phyloP scores from a whole-genome alignment of 2,113 vertebrate species.

The Bolborhynchus lineola region DNA sequence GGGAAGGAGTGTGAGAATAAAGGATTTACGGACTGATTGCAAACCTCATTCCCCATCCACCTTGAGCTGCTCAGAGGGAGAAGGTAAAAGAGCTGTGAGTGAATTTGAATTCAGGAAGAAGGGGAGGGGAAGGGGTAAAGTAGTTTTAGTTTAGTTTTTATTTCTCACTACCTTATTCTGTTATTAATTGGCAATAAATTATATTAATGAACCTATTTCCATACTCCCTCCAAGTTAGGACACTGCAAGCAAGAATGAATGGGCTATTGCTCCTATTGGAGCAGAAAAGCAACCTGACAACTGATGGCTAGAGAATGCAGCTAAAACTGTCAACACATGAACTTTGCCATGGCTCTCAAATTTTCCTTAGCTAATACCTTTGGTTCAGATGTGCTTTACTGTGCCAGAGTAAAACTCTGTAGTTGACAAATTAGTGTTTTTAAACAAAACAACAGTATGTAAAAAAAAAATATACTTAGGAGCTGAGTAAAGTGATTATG shows the following conservation, averaged over 20 bases:
- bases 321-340: not conserved
- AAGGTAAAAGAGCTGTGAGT: not conserved
- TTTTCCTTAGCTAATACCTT: not conserved
- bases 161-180: not conserved
- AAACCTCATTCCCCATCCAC: not conserved
- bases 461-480: not conserved
- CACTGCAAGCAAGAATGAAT: not conserved
- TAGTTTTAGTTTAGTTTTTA: not conserved
- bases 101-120: not conserved
- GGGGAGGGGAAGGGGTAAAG: fast-evolving
- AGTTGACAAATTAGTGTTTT: not conserved
- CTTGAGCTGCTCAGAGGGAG: fast-evolving
- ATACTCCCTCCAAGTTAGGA: not conserved
- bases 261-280: not conserved
- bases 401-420: not conserved
- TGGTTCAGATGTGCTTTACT: not conserved
- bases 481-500: not conserved
- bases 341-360: not conserved
- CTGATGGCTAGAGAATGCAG: not conserved
- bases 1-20: not conserved
- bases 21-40: not conserved
- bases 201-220: not conserved
- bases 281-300: not conserved
- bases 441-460: not conserved
- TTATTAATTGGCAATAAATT: not conserved